phyloP scores from a whole-genome alignment of 2,888 invertebrate species.

The Standfussiana lucernea region DNA sequence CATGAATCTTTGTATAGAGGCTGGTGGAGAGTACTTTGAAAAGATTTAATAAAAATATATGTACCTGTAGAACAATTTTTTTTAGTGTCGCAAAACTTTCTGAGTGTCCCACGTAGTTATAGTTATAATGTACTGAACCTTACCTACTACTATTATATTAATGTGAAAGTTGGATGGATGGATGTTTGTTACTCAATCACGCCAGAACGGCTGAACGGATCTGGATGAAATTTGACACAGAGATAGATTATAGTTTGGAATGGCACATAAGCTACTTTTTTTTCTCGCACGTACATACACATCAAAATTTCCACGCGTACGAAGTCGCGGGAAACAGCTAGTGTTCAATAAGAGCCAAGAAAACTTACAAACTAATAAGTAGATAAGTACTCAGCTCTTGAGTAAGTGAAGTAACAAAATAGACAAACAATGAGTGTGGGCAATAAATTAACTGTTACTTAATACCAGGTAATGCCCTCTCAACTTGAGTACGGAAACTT shows the following conservation, averaged over 20 bases:
- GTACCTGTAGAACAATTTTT: too few relatives aligned
- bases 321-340: not conserved
- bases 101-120: too few relatives aligned
- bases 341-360: not conserved
- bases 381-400: slow-evolving; percentile 30
- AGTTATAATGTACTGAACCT: not conserved
- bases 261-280: not conserved
- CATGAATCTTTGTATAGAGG: too few relatives aligned
- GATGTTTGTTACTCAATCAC: not conserved
- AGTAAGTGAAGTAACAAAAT: slow-evolving; percentile 63
- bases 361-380: slow-evolving; percentile 31
- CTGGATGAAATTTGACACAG: not conserved
- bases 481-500: slow-evolving; percentile 44
- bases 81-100: too few relatives aligned
- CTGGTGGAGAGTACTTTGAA: too few relatives aligned
- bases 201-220: not conserved
- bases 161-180: not conserved
- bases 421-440: slow-evolving; percentile 75
- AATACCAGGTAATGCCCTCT: slow-evolving; percentile 53
- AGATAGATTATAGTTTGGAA: not conserved
- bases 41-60: too few relatives aligned
- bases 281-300: too few relatives aligned
- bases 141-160: not conserved
- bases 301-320: not conserved
- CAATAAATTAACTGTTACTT: slow-evolving; percentile 77